These are phyloP conservation scores for Micrastur ruficollis DNA, from an alignment of 2,797 vertebrate genomes.

Conservation along the genomic window DNA sequence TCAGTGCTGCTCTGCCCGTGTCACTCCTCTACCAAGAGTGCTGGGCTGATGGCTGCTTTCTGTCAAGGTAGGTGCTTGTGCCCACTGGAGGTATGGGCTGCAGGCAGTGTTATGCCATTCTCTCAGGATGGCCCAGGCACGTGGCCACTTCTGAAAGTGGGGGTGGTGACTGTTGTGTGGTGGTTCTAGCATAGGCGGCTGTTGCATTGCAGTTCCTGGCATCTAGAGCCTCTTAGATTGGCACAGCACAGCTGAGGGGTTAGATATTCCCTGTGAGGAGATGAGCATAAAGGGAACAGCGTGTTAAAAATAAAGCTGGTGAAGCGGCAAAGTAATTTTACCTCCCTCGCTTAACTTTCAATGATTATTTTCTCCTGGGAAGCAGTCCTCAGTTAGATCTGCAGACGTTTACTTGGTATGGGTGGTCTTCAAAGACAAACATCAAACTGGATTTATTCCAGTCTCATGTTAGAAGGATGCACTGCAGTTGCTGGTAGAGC, in stretches of 20 bases:
- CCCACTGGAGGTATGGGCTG: neutral
- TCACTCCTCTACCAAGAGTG: neutral
- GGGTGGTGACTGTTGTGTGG: neutral
- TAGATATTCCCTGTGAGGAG: neutral
- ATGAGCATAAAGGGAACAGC: neutral
- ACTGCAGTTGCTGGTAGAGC: neutral
- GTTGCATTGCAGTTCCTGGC: conserved; percentile 8
- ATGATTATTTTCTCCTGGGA: neutral
- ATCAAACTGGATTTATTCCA: neutral
- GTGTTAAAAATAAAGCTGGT: conserved; percentile 66
- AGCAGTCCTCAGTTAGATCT: neutral
- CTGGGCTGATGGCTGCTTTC: neutral
- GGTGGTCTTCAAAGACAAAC: neutral
- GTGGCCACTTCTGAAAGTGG: conserved; percentile 29
- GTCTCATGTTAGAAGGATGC: neutral
- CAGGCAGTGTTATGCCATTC: neutral
- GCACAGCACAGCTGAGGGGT: conserved; percentile 58
- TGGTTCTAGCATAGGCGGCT: neutral
- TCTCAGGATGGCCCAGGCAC: neutral
- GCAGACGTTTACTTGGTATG: neutral
- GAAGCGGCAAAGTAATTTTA: neutral
- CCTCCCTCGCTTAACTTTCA: neutral
- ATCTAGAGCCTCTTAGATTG: conserved; percentile 45
- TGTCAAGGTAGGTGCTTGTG: neutral
- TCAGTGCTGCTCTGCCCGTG: neutral